Conservation (phyloP, 2,113 vertebrate species). For the Gnathonemus echidnorhynchus region DNA sequence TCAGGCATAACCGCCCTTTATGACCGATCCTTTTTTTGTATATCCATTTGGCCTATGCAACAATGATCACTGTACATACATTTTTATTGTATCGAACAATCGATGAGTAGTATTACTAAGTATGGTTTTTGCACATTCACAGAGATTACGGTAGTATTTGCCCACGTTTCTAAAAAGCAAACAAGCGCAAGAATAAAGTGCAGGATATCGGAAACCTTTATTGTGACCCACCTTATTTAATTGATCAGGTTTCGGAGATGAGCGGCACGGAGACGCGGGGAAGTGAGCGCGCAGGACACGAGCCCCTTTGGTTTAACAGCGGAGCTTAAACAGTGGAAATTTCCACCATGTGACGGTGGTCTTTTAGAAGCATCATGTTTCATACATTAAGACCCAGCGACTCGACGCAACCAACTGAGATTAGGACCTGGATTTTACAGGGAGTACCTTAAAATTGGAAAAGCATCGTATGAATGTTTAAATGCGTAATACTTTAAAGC, state of each 20-base stretch:
- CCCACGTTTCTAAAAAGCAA: not conserved
- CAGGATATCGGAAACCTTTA: not conserved
- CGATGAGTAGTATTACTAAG: not conserved
- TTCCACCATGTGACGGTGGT: constrained; percentile 57
- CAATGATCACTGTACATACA: not conserved
- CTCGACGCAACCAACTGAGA: constrained; percentile 1
- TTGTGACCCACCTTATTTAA: constrained; percentile 39
- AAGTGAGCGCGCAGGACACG: constrained; percentile 33
- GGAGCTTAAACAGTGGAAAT: constrained; percentile 55
- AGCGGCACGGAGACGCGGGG: constrained; percentile 35
- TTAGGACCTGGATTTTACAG: not conserved
- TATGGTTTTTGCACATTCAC: not conserved
- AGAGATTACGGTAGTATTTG: not conserved
- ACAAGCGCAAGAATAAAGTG: not conserved
- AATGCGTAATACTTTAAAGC: not conserved
- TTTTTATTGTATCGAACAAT: not conserved
- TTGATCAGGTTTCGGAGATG: constrained; percentile 26
- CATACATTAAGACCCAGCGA: constrained; percentile 27
- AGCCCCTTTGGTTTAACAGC: constrained; percentile 55
- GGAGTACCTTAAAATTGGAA: not conserved
- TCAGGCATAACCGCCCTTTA: not conserved
- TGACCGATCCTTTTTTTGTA: not conserved
- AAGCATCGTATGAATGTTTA: not conserved
- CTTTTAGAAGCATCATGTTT: constrained; percentile 49
- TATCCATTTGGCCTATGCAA: not conserved